phyloP scores from a whole-genome alignment of 2,888 invertebrate genomes.

The Ectemnius continuus region DNA sequence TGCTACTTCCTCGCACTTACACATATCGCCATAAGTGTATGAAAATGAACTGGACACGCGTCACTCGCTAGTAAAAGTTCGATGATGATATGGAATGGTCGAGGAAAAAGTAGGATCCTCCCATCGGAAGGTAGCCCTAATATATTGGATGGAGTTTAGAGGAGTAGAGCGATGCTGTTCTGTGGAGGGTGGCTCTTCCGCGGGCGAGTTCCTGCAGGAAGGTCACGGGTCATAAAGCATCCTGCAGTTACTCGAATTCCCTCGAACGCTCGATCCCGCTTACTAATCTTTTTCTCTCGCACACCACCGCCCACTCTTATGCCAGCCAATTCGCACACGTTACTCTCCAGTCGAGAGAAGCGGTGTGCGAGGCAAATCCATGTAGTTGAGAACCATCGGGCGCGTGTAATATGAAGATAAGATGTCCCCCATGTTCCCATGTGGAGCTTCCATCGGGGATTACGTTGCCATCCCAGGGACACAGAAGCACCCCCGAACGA shows the following conservation, averaged over 20 bases:
- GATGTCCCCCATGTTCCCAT: conserved; percentile 71
- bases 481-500: conserved; percentile 61
- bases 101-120: conserved; percentile 50
- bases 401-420: conserved; percentile 75
- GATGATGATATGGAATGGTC: conserved; percentile 31
- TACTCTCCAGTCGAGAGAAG: not conserved
- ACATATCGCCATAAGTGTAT: not conserved
- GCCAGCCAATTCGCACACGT: no score
- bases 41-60: not conserved
- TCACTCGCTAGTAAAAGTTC: conserved; percentile 21
- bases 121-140: conserved; percentile 65
- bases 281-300: conserved; percentile 30
- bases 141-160: conserved; percentile 70
- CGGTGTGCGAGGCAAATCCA: conserved; percentile 4
- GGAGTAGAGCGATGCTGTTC: conserved; percentile 57
- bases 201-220: conserved; percentile 48
- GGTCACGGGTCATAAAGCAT: conserved; percentile 75
- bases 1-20: not conserved
- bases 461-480: conserved; percentile 69
- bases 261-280: conserved; percentile 55
- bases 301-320: no score
- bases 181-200: conserved; percentile 38
- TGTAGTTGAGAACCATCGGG: conserved; percentile 65
- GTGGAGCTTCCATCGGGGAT: conserved; percentile 73
- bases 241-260: conserved; percentile 67